Percentiles rank a stretch among this genome's conserved stretches.
Conservation (phyloP, 1,140 invertebrate genomes). For the Aricia agestis region DNA sequence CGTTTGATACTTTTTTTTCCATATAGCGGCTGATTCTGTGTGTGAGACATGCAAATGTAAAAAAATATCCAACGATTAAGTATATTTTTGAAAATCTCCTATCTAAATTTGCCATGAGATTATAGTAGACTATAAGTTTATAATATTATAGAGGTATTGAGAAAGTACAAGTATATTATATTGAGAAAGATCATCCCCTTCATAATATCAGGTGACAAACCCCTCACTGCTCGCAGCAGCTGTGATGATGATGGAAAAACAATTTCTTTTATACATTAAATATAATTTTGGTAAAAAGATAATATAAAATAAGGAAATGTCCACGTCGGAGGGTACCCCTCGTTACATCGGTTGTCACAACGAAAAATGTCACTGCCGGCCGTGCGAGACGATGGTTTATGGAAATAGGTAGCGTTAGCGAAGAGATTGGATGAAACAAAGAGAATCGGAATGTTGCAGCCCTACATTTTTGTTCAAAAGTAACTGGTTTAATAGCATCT, state of each 20-base stretch:
- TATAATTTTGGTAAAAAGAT: not conserved
- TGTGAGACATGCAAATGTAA: too few relatives aligned
- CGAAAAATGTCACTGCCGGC: constrained; percentile 16
- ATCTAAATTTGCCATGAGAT: too few relatives aligned
- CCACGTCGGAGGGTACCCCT: constrained; percentile 2
- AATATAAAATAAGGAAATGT: constrained; percentile 5
- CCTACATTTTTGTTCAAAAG: not conserved
- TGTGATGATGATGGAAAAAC: not conserved
- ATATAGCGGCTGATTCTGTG: too few relatives aligned
- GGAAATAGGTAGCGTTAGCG: not conserved
- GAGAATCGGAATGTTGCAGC: not conserved
- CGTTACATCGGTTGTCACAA: constrained; percentile 6
- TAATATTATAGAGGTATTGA: too few relatives aligned
- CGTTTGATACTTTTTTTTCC: too few relatives aligned
- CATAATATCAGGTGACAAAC: too few relatives aligned
- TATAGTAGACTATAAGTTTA: too few relatives aligned
- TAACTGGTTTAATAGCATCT: not conserved
- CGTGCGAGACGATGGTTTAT: constrained; percentile 9
- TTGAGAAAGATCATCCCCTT: too few relatives aligned
- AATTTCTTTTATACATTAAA: not conserved
- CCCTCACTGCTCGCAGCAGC: too few relatives aligned
- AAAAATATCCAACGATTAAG: too few relatives aligned
- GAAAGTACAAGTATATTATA: too few relatives aligned
- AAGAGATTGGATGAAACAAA: constrained; percentile 7
- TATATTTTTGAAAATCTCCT: too few relatives aligned